Base-by-base conservation (phyloP, 2,888 invertebrate genomes). In the Orthosia gothica region DNA sequence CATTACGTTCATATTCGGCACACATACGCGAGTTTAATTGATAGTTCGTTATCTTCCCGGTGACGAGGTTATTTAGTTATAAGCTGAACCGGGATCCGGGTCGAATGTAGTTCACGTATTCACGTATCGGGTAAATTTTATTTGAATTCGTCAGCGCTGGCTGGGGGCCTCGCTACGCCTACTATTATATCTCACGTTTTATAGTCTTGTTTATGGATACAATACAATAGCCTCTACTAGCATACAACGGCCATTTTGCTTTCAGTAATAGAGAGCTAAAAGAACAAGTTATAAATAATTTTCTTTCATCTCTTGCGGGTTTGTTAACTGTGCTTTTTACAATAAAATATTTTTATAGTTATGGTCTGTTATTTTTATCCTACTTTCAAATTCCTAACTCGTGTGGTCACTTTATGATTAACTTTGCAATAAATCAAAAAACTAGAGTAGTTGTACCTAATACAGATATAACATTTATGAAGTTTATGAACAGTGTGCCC, bases 1-100 rank as follows among this genome's bases (percentile, higher is more conserved):
- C 74, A 83, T 89, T 84, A 89, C 86, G 76, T 89, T 89, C 70
- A 88, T 88, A 90, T 90, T 86, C 84, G 69, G 79, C 76, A 81
- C 85, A 85, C 89, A 88, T 88, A 88, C 86, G 80, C 78, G 80
- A 76, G 84, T 88, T 90, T 90, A 91, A 92, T 91, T 91, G 89
- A 88, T 91, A 91, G 90, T 92, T 92, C 90, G 90, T 91, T 91
- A 92, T 89, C 89, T 89, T 90, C 82, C 73, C 70, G 76, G 87
- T 84, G 87, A 83, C 78, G 82, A 86, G 83, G 87, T 91, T 92
- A 93, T 92, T 91, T 90, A 89, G 92, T 91, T 91, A 92, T 89
- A 89, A 90, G 83, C 89, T 79, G 87, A 86, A 85, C 76, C 70
- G 85, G 86, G 86, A 83, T 87, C 80, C 84, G 83, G 80, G 81